These are phyloP conservation scores for Helogale parvula DNA, from an alignment of 2,113 vertebrate genomes.

Conservation along the genomic window DNA sequence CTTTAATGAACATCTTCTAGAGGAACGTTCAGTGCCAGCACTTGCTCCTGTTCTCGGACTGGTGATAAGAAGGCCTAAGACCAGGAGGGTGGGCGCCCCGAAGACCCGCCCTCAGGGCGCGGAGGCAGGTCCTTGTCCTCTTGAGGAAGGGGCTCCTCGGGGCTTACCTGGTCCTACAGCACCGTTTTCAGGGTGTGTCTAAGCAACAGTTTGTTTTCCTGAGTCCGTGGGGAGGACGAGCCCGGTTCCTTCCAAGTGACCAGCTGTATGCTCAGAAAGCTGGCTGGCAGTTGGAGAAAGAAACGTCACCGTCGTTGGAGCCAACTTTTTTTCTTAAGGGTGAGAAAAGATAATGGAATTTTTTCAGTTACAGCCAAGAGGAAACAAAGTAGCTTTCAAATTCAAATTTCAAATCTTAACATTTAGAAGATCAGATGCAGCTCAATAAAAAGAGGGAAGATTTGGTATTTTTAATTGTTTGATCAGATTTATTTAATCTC, in stretches of 20 bases:
- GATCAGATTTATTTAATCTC: not conserved
- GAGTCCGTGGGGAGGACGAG: not conserved
- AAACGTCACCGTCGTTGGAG: not conserved
- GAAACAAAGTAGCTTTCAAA: not conserved
- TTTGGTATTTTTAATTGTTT: not conserved
- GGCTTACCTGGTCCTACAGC: not conserved
- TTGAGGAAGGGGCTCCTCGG: not conserved
- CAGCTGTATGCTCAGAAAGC: not conserved
- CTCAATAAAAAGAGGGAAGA: not conserved
- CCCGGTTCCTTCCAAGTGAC: not conserved
- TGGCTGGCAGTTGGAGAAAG: not conserved
- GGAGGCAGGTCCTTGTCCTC: not conserved
- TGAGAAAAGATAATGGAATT: not conserved
- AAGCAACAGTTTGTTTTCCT: not conserved
- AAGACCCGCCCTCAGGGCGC: not conserved
- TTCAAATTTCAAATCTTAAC: not conserved
- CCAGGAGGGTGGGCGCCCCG: too few relatives aligned
- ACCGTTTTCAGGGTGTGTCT: not conserved
- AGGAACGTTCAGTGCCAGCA: too few relatives aligned
- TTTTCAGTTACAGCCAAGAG: not conserved
- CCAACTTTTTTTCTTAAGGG: not conserved
- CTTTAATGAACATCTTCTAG: not conserved
- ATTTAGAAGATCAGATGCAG: not conserved
- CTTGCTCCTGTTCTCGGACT: not conserved
- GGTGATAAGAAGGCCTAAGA: not conserved